Evolutionary conservation across 1,140 invertebrate species (phyloP).

Genomic region (Caenorhabditis tropicalis): DNA sequence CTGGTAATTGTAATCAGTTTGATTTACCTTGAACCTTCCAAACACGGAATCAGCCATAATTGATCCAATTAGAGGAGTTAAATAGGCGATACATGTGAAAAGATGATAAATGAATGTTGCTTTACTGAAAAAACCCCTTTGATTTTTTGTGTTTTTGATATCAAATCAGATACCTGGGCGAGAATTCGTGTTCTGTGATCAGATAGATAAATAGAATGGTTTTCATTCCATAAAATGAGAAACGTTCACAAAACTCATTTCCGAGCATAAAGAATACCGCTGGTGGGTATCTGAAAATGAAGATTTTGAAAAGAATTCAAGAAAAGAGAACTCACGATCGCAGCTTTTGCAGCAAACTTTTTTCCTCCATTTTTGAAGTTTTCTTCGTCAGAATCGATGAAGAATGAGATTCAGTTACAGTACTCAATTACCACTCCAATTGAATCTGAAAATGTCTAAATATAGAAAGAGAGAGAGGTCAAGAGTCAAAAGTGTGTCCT

Average conservation of each 20-base stretch:
- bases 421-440: not conserved
- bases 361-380: constrained; percentile 45
- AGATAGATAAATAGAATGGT: constrained; percentile 69
- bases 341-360: constrained; percentile 49
- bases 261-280: constrained; percentile 90
- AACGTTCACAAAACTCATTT: constrained; percentile 95
- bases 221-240: constrained; percentile 92
- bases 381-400: not conserved
- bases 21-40: constrained; percentile 79
- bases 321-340: not conserved
- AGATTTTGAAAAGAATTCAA: not conserved
- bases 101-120: constrained; percentile 84
- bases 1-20: too few species aligned
- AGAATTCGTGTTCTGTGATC: constrained; percentile 58
- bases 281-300: constrained; percentile 76
- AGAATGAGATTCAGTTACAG: not conserved
- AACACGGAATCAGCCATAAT: constrained; percentile 86
- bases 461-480: not conserved
- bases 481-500: not conserved
- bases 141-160: not conserved
- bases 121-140: constrained; percentile 64
- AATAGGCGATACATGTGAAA: constrained; percentile 85
- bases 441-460: not conserved
- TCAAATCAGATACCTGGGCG: constrained; percentile 25
- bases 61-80: constrained; percentile 86